Percentiles rank a stretch among this genome's conserved stretches.
Evolutionary conservation across 1,140 invertebrate species (phyloP).

Genomic region (Oryctes rhinoceros): DNA sequence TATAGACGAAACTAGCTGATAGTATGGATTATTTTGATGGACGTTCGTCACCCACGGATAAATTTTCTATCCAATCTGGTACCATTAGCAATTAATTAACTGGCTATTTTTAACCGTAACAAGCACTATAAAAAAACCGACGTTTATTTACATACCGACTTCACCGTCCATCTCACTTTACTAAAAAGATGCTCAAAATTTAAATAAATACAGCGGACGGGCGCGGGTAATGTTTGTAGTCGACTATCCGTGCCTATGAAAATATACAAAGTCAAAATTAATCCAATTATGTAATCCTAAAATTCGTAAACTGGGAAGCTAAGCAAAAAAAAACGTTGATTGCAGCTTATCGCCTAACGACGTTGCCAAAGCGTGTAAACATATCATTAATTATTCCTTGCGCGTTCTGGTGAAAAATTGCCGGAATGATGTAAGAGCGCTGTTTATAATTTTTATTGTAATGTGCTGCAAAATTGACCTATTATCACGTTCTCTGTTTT

Average conservation of each 20-base stretch:
- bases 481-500: conserved; percentile 15
- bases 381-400: conserved; percentile 13
- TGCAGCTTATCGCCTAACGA: neutral
- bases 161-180: neutral
- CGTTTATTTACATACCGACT: conserved; percentile 4
- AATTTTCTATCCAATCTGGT: neutral
- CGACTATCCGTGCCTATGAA: neutral
- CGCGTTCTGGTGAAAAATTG: neutral
- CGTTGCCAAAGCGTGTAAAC: neutral
- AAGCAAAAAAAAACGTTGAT: neutral
- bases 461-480: conserved; percentile 8
- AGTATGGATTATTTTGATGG: neutral
- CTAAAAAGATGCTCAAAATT: neutral
- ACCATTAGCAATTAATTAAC: conserved; percentile 10
- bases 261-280: conserved; percentile 9
- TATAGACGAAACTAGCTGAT: neutral
- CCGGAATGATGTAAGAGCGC: neutral
- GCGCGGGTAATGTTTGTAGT: neutral
- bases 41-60: neutral
- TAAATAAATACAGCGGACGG: conserved; percentile 8
- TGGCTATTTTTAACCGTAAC: conserved; percentile 1
- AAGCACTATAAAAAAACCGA: neutral
- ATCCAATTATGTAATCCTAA: conserved; percentile 5
- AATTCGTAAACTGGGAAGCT: neutral
- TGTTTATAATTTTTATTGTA: conserved; percentile 7